These are phyloP conservation scores for Myotis myotis DNA, from an alignment of 2,797 vertebrate species.

Conservation along the genomic window DNA sequence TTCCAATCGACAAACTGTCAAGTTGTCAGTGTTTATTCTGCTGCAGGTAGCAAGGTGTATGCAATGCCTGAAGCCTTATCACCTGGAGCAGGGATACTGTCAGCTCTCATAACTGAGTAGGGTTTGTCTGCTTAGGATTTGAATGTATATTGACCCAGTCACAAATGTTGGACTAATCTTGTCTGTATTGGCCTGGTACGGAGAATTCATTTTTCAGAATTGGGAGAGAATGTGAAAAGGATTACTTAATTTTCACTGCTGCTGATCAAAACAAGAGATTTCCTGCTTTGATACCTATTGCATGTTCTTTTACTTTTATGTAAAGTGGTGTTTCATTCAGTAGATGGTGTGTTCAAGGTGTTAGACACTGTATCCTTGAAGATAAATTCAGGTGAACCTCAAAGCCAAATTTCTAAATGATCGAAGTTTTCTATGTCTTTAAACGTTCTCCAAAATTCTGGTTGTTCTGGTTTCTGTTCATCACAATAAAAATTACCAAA, in stretches of 20 bases:
- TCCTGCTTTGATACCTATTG: slow-evolving; percentile 23
- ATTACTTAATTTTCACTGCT: slow-evolving; percentile 40
- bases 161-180: not conserved
- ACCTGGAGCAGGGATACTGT: slow-evolving; percentile 44
- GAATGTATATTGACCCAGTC: not conserved
- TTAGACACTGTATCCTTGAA: not conserved
- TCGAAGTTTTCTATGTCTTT: not conserved
- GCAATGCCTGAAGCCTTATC: not conserved
- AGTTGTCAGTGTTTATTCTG: slow-evolving; percentile 40
- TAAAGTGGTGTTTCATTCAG: not conserved
- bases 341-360: not conserved
- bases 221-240: not conserved
- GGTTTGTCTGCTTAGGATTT: slow-evolving; percentile 36
- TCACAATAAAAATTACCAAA: not conserved
- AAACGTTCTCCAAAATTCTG: not conserved
- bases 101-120: not conserved
- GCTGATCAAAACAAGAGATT: not conserved
- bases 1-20: slow-evolving; percentile 40
- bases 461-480: not conserved
- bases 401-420: slow-evolving; percentile 14
- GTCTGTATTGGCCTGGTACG: not conserved
- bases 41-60: not conserved
- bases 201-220: slow-evolving; percentile 47
- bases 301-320: slow-evolving; percentile 21
- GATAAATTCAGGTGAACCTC: not conserved